Conservation (phyloP, 2,888 invertebrate genomes). For the Eupeodes latifasciatus region DNA sequence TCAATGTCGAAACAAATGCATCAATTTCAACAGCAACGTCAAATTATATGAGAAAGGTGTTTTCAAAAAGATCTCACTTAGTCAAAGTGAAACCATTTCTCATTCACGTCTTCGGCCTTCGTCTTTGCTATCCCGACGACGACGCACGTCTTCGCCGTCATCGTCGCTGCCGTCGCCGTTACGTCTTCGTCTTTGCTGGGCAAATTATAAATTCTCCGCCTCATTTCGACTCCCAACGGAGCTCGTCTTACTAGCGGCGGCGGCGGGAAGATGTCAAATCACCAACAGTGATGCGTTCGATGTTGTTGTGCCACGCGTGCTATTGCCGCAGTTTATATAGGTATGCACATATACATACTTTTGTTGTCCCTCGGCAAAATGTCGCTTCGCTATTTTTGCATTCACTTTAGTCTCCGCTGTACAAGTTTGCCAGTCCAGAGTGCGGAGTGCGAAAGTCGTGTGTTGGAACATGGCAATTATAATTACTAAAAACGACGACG, state of each 20-base stretch:
- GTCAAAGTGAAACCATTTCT: conserved; percentile 54
- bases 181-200: conserved; percentile 18
- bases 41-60: conserved; percentile 51
- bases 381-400: conserved; percentile 73
- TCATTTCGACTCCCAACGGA: conserved; percentile 72
- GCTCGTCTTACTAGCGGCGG: conserved; percentile 57
- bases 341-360: background rate
- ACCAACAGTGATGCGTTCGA: conserved; percentile 73
- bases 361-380: conserved; percentile 47
- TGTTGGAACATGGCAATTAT: conserved; percentile 76
- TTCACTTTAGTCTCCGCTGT: conserved; percentile 57
- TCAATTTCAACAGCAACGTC: conserved; percentile 42
- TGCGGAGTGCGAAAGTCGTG: conserved; percentile 71
- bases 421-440: conserved; percentile 8
- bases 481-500: conserved; percentile 77
- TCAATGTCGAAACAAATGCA: conserved; percentile 12
- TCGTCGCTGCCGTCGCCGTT: background rate
- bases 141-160: background rate
- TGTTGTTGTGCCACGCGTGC: conserved; percentile 60
- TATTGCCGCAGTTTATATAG: conserved; percentile 28
- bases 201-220: conserved; percentile 70
- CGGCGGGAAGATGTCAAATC: conserved; percentile 72
- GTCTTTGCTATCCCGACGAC: background rate
- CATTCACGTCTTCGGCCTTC: conserved; percentile 44
- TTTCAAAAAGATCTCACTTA: conserved; percentile 66